A percentile compares a stretch with the other conserved stretches of the same genome.
These are phyloP conservation scores for Parazoanthus darwini DNA, from an alignment of 92 coral and sea anemone genomes.

Conservation along the genomic window DNA sequence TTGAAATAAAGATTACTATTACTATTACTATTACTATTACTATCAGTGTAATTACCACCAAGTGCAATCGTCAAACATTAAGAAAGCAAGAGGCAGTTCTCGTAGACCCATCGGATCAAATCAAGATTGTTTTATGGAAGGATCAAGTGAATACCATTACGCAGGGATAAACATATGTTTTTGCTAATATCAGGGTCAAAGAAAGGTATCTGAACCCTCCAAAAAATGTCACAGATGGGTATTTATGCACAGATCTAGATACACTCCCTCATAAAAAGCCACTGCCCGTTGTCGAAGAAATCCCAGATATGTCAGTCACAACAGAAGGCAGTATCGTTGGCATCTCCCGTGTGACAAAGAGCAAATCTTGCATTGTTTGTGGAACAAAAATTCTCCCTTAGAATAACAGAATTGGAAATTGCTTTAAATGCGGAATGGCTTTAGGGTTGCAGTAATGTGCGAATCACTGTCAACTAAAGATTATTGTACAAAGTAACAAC, in stretches of 20 bases:
- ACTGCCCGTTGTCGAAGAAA: too few species aligned
- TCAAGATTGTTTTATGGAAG: slow-evolving; percentile 7
- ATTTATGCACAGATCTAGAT: neutral
- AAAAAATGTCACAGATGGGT: neutral
- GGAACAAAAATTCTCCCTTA: too few species aligned
- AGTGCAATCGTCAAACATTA: slow-evolving; percentile 4
- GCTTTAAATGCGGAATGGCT: too few species aligned
- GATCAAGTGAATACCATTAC: slow-evolving; percentile 6
- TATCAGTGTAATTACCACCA: slow-evolving; percentile 10
- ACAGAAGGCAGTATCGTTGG: neutral
- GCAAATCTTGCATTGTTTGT: slow-evolving; percentile 9
- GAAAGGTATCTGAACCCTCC: neutral
- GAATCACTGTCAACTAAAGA: too few species aligned
- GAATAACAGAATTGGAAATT: too few species aligned
- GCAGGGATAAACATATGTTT: neutral
- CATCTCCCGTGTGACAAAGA: slow-evolving; percentile 8
- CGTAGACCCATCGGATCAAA: slow-evolving; percentile 12
- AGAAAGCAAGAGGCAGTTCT: slow-evolving; percentile 12
- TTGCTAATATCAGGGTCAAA: neutral
- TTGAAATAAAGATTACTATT: too few species aligned
- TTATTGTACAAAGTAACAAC: neutral
- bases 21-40: neutral
- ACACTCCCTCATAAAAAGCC: too few species aligned
- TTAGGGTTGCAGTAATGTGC: too few species aligned
- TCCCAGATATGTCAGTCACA: too few species aligned